Base-by-base conservation (phyloP, 2,113 vertebrate species). In the Pica pica region DNA sequence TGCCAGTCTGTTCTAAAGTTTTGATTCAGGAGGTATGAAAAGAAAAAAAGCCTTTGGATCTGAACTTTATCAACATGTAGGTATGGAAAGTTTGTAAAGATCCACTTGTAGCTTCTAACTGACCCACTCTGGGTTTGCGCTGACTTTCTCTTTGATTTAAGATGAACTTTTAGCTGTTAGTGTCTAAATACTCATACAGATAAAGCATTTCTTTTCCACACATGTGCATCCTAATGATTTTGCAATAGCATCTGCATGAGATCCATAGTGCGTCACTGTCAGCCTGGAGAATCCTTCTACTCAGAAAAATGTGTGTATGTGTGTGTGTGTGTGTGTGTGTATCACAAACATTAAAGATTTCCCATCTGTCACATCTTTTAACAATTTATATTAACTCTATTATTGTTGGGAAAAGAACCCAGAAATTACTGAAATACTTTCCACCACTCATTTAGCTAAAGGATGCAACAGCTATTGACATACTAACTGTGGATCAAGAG, bases 361-460 rank as follows among this genome's bases (percentile, higher is more conserved):
- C 57, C 49, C 47, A 91, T 85, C 64, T 95, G 41, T 59, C 74
- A 92, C 63, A 60, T 61, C 71, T 94, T 95, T 95, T 91, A 97
- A 94, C 39, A 79, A 96, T 97, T 96, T 97, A 87, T 86, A 94
- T 94, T 93, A 97, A 97, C 69, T 94, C 41, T 55, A 74, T 83
- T 94, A 76, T 84, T 94, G 76, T 76, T 59, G 39, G 56, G 94
- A 95, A 80, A 83, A 92, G 59, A 83, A 88, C 42, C 6, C 42
- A 86, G 50, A 93, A 94, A 92, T 90, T 67, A 86, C 71, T 70
- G 88, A 93, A 96, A 96, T 97, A 93, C 56, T 92, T 97, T 92
- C 64, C 65, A 81, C 87, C 93, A 93, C 94, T 96, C 90, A 90
- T 88, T 96, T 96, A 94, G 76, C 85, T 80, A 89, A 96, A 97